Evolutionary conservation across 1,140 invertebrate genomes (phyloP), one percentile per base, ranked within the genome.

Genomic region (Ganaspis sp.): DNA sequence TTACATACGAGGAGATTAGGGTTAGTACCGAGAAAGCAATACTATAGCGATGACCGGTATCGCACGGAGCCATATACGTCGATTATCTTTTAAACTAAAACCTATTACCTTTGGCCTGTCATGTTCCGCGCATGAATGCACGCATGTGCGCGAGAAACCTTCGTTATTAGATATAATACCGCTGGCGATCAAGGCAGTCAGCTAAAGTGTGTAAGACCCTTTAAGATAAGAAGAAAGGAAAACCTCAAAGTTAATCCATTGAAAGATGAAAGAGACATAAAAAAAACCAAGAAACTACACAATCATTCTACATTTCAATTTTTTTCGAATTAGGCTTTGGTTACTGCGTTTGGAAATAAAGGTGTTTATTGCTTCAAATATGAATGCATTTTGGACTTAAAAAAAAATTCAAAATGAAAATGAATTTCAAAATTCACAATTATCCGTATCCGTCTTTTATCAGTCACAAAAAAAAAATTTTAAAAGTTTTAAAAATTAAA

Each of bases 291-390:
- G 40, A 80, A 72, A 80, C 79, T 76, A 80, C 71, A 77, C 11
- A 79, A 72, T 84, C 79, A 82, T 86, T 85, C 81, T 78, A 87
- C 85, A 85, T 87, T 86, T 87, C 87, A 87, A 87, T 87, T 87
- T 85, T 34, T n/a, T n/a, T n/a, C n/a, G n/a, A n/a, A n/a, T n/a
- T n/a, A n/a, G n/a, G n/a, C n/a, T n/a, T n/a, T n/a, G n/a, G n/a
- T n/a, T n/a, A n/a, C n/a, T n/a, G n/a, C n/a, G n/a, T n/a, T n/a
- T n/a, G n/a, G n/a, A n/a, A n/a, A n/a, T n/a, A n/a, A n/a, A n/a
- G n/a, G n/a, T n/a, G n/a, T n/a, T n/a, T n/a, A n/a, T n/a, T n/a
- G n/a, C n/a, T n/a, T n/a, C n/a, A n/a, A n/a, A n/a, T n/a, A n/a
- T n/a, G n/a, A n/a, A n/a, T n/a, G n/a, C n/a, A n/a, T n/a, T n/a